Conservation (phyloP, 1,140 invertebrate species). For the Arctopsyche grandis region DNA sequence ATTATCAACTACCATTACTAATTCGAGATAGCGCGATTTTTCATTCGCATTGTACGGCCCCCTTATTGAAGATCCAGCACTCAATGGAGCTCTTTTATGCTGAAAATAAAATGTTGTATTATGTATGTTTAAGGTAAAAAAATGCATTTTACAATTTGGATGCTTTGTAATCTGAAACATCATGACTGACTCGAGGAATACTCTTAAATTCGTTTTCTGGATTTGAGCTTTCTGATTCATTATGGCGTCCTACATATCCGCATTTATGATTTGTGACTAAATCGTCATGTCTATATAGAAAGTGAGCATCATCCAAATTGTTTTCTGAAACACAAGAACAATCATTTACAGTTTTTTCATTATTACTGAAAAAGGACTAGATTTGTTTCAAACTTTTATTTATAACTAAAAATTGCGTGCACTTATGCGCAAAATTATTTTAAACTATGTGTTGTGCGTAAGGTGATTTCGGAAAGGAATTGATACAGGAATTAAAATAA, state of each 20-base stretch:
- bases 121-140: slow-evolving; percentile 8
- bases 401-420: not conserved
- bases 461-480: too few relatives aligned
- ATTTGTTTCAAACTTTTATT: too few relatives aligned
- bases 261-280: slow-evolving; percentile 74
- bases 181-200: slow-evolving; percentile 63
- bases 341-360: too few relatives aligned
- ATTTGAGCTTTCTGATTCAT: not conserved
- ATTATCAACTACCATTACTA: slow-evolving; percentile 92
- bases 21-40: slow-evolving; percentile 89
- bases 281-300: slow-evolving; percentile 77
- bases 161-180: too few relatives aligned
- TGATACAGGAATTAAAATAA: too few relatives aligned
- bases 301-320: slow-evolving; percentile 68
- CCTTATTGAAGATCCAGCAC: slow-evolving; percentile 70
- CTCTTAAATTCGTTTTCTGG: slow-evolving; percentile 61
- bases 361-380: too few relatives aligned
- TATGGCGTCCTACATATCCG: slow-evolving; percentile 65
- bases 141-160: slow-evolving; percentile 10
- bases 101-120: slow-evolving; percentile 56
- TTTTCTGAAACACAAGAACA: slow-evolving; percentile 57
- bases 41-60: slow-evolving; percentile 90
- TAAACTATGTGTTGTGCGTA: too few relatives aligned
- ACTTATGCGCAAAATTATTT: too few relatives aligned
- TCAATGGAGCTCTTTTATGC: slow-evolving; percentile 71